A percentile compares a stretch with the other conserved stretches of the same genome.
These are phyloP conservation scores for Pagrus major DNA, from an alignment of 2,113 vertebrate genomes.

Conservation along the genomic window DNA sequence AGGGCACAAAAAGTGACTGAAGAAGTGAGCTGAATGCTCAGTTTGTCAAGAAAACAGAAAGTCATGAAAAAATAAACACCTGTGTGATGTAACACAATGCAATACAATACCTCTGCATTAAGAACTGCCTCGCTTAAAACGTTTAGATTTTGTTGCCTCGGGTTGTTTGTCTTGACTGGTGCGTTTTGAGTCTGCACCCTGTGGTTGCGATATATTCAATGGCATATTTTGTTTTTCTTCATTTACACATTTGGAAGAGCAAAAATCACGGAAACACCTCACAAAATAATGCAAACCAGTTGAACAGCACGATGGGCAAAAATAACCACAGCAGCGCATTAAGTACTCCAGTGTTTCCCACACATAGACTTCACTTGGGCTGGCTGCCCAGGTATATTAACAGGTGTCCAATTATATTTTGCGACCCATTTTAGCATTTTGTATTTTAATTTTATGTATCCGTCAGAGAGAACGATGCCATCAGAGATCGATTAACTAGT, in stretches of 20 bases:
- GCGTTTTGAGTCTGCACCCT: background rate
- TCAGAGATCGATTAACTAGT: no score
- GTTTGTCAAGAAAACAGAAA: background rate
- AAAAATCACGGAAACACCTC: background rate
- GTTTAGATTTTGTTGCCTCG: no score
- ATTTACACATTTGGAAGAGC: background rate
- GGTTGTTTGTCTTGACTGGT: background rate
- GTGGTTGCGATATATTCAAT: no score
- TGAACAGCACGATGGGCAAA: background rate
- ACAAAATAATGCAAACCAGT: background rate
- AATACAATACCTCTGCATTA: background rate
- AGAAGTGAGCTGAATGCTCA: conserved; percentile 1
- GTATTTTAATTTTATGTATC: no score
- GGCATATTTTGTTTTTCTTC: background rate
- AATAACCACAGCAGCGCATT: background rate
- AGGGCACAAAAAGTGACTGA: background rate
- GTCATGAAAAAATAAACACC: background rate
- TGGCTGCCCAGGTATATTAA: no score
- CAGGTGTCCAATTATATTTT: no score
- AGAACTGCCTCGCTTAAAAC: background rate
- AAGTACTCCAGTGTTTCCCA: no score
- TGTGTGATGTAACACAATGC: conserved; percentile 25
- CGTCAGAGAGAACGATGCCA: no score
- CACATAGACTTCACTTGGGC: no score
- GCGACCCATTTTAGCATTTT: no score